A percentile compares a stretch with the other conserved stretches of the same genome.
phyloP scores from a whole-genome alignment of 1,140 invertebrate species.

The Nephila pilipes region DNA sequence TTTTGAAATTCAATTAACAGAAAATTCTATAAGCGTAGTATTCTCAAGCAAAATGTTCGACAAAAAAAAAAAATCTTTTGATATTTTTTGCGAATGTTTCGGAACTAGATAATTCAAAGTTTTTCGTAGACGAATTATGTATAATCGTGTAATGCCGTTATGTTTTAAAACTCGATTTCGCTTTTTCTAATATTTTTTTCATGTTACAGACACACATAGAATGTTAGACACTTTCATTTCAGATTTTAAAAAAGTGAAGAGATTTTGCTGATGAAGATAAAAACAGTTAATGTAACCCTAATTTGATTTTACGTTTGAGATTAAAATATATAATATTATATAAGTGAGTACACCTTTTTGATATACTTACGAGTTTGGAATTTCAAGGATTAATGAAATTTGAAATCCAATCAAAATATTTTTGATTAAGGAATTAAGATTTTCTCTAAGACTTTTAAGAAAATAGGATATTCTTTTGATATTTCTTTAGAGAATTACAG shows the following conservation, averaged over 20 bases:
- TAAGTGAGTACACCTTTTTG: too few relatives aligned
- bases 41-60: not conserved
- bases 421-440: too few relatives aligned
- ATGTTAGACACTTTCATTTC: not conserved
- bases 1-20: conserved; percentile 37
- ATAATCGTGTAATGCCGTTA: conserved; percentile 1
- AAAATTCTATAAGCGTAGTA: not conserved
- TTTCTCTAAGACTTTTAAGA: too few relatives aligned
- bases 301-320: not conserved
- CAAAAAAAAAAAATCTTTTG: not conserved
- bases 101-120: not conserved
- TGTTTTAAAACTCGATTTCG: not conserved
- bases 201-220: not conserved
- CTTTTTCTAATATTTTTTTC: not conserved
- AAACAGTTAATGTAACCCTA: not conserved
- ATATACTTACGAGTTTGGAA: too few relatives aligned
- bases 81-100: not conserved
- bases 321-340: too few relatives aligned
- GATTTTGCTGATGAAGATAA: not conserved
- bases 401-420: too few relatives aligned
- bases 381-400: too few relatives aligned
- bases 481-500: too few relatives aligned
- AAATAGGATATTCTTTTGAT: too few relatives aligned
- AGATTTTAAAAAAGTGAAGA: not conserved
- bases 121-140: conserved; percentile 1